A percentile compares a stretch with the other conserved stretches of the same genome.
phyloP scores from a whole-genome alignment of 2,797 vertebrate genomes.

The Todus mexicanus region DNA sequence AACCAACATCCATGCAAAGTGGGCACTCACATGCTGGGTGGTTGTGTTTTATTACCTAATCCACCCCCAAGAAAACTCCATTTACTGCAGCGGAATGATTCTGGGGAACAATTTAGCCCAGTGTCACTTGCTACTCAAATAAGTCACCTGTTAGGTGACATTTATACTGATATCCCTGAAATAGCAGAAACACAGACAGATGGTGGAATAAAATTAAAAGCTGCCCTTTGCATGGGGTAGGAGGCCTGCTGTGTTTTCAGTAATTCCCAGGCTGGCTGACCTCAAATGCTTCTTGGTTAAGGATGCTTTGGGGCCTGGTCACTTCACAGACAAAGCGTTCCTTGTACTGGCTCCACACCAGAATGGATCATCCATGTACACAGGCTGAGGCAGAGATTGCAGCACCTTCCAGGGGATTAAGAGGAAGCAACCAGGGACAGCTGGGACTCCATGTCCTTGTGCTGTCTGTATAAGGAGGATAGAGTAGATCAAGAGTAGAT shows the following conservation, averaged over 20 bases:
- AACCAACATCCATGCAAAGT: not conserved
- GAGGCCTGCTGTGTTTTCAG: not conserved
- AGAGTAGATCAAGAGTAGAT: not conserved
- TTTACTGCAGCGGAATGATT: not conserved
- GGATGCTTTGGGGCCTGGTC: not conserved
- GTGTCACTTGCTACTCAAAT: not conserved
- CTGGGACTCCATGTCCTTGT: not conserved
- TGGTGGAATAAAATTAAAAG: not conserved
- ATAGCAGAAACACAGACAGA: not conserved
- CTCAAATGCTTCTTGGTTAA: not conserved
- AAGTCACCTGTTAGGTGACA: not conserved
- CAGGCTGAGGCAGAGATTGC: not conserved
- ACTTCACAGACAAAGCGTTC: not conserved
- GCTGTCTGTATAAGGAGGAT: not conserved
- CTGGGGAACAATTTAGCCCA: not conserved
- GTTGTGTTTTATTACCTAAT: not conserved
- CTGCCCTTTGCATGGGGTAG: not conserved
- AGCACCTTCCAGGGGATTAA: not conserved
- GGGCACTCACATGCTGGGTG: not conserved
- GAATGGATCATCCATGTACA: not conserved
- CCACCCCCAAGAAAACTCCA: not conserved
- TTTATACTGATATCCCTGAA: not conserved
- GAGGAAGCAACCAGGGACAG: not conserved
- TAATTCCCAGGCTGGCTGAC: not conserved
- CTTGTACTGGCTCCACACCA: fast-evolving